phyloP scores from a whole-genome alignment of 2,113 vertebrate species.

The Typhlomys cinereus region DNA sequence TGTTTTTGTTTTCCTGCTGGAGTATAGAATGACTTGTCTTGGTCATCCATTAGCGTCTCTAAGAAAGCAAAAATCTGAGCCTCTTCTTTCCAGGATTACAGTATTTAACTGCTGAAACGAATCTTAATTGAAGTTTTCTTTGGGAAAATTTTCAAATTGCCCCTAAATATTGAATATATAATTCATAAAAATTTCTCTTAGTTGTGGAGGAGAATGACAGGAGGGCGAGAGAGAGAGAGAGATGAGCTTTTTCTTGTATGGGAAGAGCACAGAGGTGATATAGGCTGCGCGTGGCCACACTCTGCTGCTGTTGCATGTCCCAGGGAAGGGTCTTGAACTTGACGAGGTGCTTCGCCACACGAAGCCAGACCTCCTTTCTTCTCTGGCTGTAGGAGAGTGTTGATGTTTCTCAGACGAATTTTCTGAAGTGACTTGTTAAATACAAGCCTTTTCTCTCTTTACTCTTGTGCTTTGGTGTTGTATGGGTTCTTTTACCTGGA shows the following conservation, averaged over 20 bases:
- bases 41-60: not conserved
- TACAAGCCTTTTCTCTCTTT: too few relatives aligned
- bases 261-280: not conserved
- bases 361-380: not conserved
- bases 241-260: not conserved
- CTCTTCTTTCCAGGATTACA: not conserved
- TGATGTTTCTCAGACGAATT: too few relatives aligned
- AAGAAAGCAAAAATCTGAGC: not conserved
- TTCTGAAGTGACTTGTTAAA: too few relatives aligned
- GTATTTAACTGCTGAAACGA: not conserved
- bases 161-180: not conserved
- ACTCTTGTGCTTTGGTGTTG: too few relatives aligned
- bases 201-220: not conserved
- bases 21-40: not conserved
- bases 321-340: too few relatives aligned
- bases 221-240: not conserved
- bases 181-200: not conserved
- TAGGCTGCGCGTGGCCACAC: not conserved
- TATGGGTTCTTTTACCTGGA: too few relatives aligned
- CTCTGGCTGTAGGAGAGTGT: too few relatives aligned
- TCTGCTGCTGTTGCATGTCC: too few relatives aligned
- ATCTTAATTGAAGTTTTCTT: not conserved
- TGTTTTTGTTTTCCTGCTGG: not conserved
- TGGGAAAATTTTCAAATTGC: not conserved
- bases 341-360: not conserved